Percentiles rank a stretch among this genome's conserved stretches.
These are phyloP conservation scores for Actias luna DNA, from an alignment of 2,888 invertebrate species.

Conservation along the genomic window DNA sequence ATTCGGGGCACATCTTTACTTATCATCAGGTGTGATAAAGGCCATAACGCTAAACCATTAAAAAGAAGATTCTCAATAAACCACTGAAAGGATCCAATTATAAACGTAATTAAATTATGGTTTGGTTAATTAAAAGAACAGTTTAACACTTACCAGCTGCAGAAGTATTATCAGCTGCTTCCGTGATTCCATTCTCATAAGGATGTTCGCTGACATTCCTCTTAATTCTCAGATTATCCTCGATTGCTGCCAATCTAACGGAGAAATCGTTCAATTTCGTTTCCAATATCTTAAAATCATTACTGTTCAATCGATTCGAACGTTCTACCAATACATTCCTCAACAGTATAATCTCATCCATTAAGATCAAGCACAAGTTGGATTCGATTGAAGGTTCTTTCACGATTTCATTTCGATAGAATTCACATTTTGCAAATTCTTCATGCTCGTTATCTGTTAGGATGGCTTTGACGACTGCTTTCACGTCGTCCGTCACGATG, in stretches of 20 bases:
- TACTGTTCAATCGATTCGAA: constrained; percentile 16
- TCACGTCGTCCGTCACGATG: constrained; percentile 55
- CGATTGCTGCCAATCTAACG: constrained; percentile 36
- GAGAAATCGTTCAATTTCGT: constrained; percentile 34
- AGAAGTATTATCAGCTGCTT: too few species aligned
- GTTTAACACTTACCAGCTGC: too few species aligned
- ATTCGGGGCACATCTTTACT: too few species aligned
- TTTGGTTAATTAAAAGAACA: too few species aligned
- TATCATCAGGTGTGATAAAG: too few species aligned
- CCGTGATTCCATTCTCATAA: too few species aligned
- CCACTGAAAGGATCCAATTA: too few species aligned
- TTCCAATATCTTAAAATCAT: constrained; percentile 26
- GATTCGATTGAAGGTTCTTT: constrained; percentile 5
- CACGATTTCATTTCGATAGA: constrained; percentile 42
- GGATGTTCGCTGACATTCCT: too few species aligned
- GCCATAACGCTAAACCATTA: too few species aligned
- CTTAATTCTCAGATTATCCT: constrained; percentile 39
- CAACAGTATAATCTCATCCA: constrained; percentile 35
- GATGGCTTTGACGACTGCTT: constrained; percentile 46
- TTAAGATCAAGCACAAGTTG: constrained; percentile 17
- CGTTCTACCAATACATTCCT: constrained; percentile 39
- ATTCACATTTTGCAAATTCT: constrained; percentile 51
- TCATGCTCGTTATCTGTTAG: constrained; percentile 50
- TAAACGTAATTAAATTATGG: too few species aligned
- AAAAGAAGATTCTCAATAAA: too few species aligned